A percentile compares a stretch with the other conserved stretches of the same genome.
phyloP scores from a whole-genome alignment of 2,888 invertebrate genomes.

The Chesias legatella region DNA sequence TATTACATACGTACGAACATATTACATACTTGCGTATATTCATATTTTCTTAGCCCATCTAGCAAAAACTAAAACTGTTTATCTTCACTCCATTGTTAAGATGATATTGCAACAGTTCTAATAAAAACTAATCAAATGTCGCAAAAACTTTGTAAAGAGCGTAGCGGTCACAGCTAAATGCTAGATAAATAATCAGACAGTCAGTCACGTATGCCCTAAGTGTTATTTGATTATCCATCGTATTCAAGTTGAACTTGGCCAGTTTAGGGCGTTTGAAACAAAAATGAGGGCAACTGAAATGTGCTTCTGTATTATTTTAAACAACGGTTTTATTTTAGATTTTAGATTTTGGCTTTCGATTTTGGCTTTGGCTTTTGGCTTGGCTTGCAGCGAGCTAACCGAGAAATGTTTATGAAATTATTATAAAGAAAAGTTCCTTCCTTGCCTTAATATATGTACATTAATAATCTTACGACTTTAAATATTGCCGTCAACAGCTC shows the following conservation, averaged over 20 bases:
- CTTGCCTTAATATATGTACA: too few relatives aligned
- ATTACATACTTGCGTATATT: too few relatives aligned
- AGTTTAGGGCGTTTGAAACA: background rate
- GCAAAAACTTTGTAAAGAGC: slow-evolving; percentile 2
- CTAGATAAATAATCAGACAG: slow-evolving; percentile 3
- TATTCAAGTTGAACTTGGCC: slow-evolving; percentile 4
- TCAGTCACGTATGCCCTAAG: slow-evolving; percentile 8
- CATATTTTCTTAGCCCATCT: too few relatives aligned
- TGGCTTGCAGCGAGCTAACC: too few relatives aligned
- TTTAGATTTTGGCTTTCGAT: too few relatives aligned
- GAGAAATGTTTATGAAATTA: too few relatives aligned
- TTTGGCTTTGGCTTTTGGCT: too few relatives aligned
- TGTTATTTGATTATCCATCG: slow-evolving; percentile 13
- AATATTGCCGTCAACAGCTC: slow-evolving; percentile 1
- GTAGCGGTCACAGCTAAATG: slow-evolving; percentile 7
- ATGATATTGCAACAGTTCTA: background rate
- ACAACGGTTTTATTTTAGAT: background rate
- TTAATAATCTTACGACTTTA: background rate
- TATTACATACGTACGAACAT: too few relatives aligned
- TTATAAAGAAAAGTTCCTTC: too few relatives aligned
- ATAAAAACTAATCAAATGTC: background rate
- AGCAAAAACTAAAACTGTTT: background rate
- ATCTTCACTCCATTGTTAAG: background rate
- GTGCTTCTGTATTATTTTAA: background rate
- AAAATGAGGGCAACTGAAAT: background rate